A percentile compares a stretch with the other conserved stretches of the same genome.
phyloP scores from a whole-genome alignment of 2,797 vertebrate species.

The Hippoglossus hippoglossus region DNA sequence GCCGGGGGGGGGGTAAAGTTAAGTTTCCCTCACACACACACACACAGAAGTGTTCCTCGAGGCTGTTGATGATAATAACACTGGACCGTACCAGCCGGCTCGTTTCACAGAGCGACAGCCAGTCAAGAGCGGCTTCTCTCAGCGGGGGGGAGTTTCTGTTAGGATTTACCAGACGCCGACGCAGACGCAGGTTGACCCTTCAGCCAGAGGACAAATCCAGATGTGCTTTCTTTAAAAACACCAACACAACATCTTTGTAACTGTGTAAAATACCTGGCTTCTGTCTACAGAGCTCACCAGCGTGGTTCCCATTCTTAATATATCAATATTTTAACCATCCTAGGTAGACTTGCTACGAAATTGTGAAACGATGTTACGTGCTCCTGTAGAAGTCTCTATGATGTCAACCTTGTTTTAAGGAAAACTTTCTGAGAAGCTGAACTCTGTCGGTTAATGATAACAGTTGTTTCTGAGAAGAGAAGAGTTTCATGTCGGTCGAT shows the following conservation, averaged over 20 bases:
- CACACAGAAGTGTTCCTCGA: slow-evolving; percentile 17
- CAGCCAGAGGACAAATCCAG: not conserved
- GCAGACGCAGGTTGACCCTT: slow-evolving; percentile 1
- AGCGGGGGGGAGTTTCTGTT: not conserved
- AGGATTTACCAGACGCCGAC: slow-evolving; percentile 16
- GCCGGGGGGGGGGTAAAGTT: slow-evolving; percentile 13
- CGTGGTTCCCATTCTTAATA: too few relatives aligned
- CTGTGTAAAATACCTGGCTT: too few relatives aligned
- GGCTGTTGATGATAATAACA: slow-evolving; percentile 42
- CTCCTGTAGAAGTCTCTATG: too few relatives aligned
- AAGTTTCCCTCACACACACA: slow-evolving; percentile 10
- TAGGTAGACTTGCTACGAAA: too few relatives aligned
- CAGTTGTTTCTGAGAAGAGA: too few relatives aligned
- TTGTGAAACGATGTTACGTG: too few relatives aligned
- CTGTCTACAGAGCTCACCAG: too few relatives aligned
- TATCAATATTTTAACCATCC: too few relatives aligned
- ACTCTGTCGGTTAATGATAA: not conserved
- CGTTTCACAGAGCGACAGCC: slow-evolving; percentile 25
- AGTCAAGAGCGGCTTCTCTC: slow-evolving; percentile 13
- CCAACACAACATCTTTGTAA: too few relatives aligned
- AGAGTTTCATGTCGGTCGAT: too few relatives aligned
- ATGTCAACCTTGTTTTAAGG: too few relatives aligned
- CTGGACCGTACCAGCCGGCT: slow-evolving; percentile 10
- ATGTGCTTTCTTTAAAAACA: too few relatives aligned
- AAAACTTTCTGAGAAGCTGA: not conserved